These are phyloP conservation scores for Acanthornis magna DNA, from an alignment of 2,797 vertebrate species.

Conservation along the genomic window DNA sequence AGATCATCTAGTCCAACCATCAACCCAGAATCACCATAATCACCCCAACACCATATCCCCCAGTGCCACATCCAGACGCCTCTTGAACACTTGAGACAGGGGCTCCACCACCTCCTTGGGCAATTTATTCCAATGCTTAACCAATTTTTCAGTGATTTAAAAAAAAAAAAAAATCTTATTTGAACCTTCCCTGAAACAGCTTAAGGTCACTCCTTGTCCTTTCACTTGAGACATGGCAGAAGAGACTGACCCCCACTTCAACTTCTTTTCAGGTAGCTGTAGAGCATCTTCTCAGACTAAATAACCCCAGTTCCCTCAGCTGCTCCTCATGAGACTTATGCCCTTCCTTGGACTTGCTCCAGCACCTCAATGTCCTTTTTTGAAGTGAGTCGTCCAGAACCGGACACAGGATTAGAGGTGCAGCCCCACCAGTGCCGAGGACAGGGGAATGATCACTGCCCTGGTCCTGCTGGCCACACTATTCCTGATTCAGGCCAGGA, in stretches of 20 bases:
- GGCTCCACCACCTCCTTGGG: neutral
- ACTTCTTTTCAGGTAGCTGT: neutral
- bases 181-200: accelerated
- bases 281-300: neutral
- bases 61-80: neutral
- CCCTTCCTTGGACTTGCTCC: neutral
- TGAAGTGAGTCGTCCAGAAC: neutral
- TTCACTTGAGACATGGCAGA: neutral
- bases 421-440: accelerated
- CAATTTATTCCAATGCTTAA: neutral
- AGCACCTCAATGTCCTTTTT: neutral
- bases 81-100: neutral
- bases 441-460: accelerated
- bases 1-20: neutral
- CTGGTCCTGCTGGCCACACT: neutral
- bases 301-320: neutral
- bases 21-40: neutral
- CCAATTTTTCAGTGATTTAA: neutral
- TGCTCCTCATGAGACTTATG: neutral
- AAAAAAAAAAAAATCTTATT: neutral
- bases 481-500: neutral
- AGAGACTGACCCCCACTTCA: neutral
- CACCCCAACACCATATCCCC: neutral
- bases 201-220: neutral
- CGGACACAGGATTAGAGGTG: accelerated